These are phyloP conservation scores for Parotocinclus haroldoi DNA, from an alignment of 2,797 vertebrate genomes.

Conservation along the genomic window DNA sequence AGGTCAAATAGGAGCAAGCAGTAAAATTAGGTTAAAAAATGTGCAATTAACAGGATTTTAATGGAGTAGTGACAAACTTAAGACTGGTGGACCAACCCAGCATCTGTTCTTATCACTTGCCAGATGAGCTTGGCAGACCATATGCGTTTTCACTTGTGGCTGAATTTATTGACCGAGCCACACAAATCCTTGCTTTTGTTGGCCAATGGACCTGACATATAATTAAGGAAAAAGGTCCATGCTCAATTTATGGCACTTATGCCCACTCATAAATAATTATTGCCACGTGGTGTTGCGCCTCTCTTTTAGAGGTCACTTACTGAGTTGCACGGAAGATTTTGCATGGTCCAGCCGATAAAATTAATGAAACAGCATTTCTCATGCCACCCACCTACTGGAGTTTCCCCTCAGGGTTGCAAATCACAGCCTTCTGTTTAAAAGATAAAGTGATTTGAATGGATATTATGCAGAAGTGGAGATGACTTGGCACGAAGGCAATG, in stretches of 20 bases:
- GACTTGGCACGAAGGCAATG: neutral
- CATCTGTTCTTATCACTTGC: slow-evolving; percentile 5
- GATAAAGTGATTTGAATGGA: neutral
- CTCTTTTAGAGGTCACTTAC: slow-evolving; percentile 36
- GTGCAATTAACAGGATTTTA: no score
- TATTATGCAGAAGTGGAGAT: neutral
- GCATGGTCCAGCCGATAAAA: slow-evolving; percentile 18
- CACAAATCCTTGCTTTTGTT: neutral
- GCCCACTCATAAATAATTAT: slow-evolving; percentile 19
- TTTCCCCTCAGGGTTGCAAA: neutral
- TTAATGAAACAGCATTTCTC: slow-evolving; percentile 41
- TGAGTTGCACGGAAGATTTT: slow-evolving; percentile 33
- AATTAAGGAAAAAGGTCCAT: slow-evolving; percentile 1
- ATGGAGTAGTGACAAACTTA: neutral
- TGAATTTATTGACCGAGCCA: slow-evolving; percentile 10
- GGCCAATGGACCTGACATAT: neutral
- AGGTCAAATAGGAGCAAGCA: no score
- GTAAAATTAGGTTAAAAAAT: no score
- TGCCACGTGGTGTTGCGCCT: slow-evolving; percentile 2
- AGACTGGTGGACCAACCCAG: slow-evolving; percentile 9
- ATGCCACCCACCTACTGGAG: neutral
- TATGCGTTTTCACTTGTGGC: neutral
- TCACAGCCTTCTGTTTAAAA: slow-evolving; percentile 9
- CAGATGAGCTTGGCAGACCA: slow-evolving; percentile 17
- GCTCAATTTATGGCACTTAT: slow-evolving; percentile 30